Percentiles rank a stretch among this genome's conserved stretches.
Evolutionary conservation across 2,797 vertebrate species (phyloP).

Genomic region (Hydrolagus colliei): DNA sequence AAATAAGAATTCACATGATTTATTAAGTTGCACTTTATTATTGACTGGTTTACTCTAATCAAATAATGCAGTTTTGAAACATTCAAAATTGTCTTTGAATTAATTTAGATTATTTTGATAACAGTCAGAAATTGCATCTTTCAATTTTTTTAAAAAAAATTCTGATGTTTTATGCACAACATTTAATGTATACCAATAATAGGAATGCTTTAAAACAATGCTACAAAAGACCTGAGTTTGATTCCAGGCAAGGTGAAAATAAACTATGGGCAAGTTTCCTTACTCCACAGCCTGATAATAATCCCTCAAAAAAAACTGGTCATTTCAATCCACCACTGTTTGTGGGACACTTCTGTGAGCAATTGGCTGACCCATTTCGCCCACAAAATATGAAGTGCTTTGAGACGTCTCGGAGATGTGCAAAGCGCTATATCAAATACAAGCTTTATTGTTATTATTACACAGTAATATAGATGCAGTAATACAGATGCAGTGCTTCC

Average conservation of each 20-base stretch:
- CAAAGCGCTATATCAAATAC: too few species aligned
- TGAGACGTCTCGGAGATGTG: too few species aligned
- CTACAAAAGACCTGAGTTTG: not conserved
- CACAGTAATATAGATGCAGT: not conserved
- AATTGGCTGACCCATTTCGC: too few species aligned
- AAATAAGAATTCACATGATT: slow-evolving; percentile 80
- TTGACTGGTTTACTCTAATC: slow-evolving; percentile 69
- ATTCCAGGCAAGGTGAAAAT: not conserved
- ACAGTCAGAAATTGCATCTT: not conserved
- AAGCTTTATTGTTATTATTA: not conserved
- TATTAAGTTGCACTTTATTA: slow-evolving; percentile 91
- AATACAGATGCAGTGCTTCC: not conserved
- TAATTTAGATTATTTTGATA: slow-evolving; percentile 6
- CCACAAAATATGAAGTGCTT: too few species aligned
- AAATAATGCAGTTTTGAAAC: slow-evolving; percentile 46
- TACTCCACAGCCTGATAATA: not conserved
- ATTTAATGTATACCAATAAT: not conserved
- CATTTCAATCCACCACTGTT: too few species aligned
- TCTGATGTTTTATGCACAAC: not conserved
- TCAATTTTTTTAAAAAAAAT: not conserved
- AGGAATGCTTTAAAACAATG: not conserved
- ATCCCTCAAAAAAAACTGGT: too few species aligned
- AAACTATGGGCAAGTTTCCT: not conserved
- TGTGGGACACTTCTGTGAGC: too few species aligned
- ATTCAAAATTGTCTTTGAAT: not conserved